Percentiles rank a stretch among this genome's conserved stretches.
phyloP scores from a whole-genome alignment of 2,888 invertebrate genomes.

The Drosophila infuscata region DNA sequence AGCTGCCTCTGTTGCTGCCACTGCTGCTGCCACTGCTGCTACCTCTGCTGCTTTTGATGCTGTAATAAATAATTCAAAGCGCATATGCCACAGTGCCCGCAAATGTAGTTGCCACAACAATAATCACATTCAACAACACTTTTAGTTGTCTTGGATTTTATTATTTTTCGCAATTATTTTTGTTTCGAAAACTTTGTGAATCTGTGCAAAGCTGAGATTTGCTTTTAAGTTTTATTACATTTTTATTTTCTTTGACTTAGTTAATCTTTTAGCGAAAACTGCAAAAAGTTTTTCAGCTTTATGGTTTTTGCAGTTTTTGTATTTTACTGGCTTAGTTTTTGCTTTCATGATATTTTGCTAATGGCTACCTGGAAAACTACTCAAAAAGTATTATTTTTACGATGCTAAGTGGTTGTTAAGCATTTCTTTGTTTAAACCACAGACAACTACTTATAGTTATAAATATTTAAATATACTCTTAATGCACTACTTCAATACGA shows the following conservation, averaged over 20 bases:
- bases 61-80: slow-evolving; percentile 68
- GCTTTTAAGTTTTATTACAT: not conserved
- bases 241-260: slow-evolving; percentile 9
- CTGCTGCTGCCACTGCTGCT: not conserved
- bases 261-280: slow-evolving; percentile 15
- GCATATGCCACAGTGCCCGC: slow-evolving; percentile 40
- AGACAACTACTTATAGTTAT: not conserved
- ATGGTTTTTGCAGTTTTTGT: slow-evolving; percentile 4
- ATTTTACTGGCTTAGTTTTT: slow-evolving; percentile 23
- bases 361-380: slow-evolving; percentile 32
- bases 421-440: not conserved
- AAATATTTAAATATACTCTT: not conserved
- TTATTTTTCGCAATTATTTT: slow-evolving; percentile 67
- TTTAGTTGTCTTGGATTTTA: slow-evolving; percentile 16
- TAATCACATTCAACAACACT: slow-evolving; percentile 18
- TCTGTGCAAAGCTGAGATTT: slow-evolving; percentile 27
- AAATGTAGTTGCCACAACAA: slow-evolving; percentile 5
- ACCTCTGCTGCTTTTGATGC: slow-evolving; percentile 2
- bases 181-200: slow-evolving; percentile 60
- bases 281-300: slow-evolving; percentile 35
- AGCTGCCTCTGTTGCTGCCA: slow-evolving; percentile 1
- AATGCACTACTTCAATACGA: too few relatives aligned
- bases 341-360: slow-evolving; percentile 33
- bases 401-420: slow-evolving; percentile 36
- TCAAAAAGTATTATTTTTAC: slow-evolving; percentile 22